Base-by-base conservation (phyloP, 2,113 vertebrate species). In the Ivindomyrus marchei region DNA sequence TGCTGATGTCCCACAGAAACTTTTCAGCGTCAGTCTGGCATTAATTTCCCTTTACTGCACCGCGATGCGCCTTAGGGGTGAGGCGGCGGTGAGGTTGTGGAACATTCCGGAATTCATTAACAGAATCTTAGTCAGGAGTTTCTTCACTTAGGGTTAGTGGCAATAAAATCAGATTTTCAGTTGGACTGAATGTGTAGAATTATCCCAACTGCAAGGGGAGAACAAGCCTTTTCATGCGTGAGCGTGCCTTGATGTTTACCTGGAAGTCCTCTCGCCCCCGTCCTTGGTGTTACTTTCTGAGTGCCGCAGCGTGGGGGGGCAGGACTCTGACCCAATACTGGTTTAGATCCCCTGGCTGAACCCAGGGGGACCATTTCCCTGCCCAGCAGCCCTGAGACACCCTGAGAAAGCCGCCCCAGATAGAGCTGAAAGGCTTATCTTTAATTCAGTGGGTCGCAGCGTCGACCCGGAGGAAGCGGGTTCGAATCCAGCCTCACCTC, bases 341-440 rank as follows among this genome's bases (percentile, higher is more conserved):
- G 91, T 90, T 91, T 92, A 91, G 91, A 93, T 91, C 91, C 89
- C 88, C 92, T 92, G 90, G 92, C 90, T 85, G 52, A 89, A 91
- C 92, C 92, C 92, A 91, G 89, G 46, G 89, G 45, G 11, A 46
- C 89, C n/a, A 31, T 17, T 62, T 50, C 52, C 70, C 74, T 83
- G 52, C 52, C n/a, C 52, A 47, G 50, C 50, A 88, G 31, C 21
- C 47, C 36, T 13, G 90, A 39, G 47, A 24, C 36, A n/a, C 85
- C n/a, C 45, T 11, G 83, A 47, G 10, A 27, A 56, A 47, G 21
- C 49, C 27, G 6, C 39, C 53, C 36, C 87, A 24, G 52, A 42
- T 36, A 80, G 36, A 80, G 36, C 5, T 0, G 5, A 42, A 80
- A 42, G 36, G 74, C 15, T 42, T 19, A 80, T 0, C 74, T 42